phyloP scores from a whole-genome alignment of 1,140 invertebrate species.

The Paramacrobiotus metropolitanus region DNA sequence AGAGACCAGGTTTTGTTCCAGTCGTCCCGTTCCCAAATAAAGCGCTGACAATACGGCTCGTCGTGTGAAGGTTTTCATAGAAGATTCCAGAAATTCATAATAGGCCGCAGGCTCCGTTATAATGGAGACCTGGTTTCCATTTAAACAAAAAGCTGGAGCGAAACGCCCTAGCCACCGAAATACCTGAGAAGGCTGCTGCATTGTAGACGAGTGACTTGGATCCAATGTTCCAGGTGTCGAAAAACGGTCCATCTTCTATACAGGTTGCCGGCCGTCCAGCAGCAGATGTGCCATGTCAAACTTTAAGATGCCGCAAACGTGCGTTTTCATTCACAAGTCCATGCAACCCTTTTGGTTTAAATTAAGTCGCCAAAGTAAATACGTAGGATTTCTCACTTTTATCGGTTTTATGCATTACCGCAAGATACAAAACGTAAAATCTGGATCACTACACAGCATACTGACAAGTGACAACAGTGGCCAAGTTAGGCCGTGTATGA shows the following conservation, averaged over 20 bases:
- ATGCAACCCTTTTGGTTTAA: neutral
- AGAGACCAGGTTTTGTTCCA: conserved; percentile 52
- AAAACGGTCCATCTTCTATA: neutral
- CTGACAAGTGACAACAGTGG: no score
- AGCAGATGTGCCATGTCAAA: no score
- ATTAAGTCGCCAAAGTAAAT: neutral
- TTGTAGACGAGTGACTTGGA: neutral
- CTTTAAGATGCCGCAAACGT: no score
- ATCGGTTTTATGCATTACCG: no score
- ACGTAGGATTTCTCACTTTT: no score
- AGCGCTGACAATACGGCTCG: conserved; percentile 71
- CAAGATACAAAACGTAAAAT: no score
- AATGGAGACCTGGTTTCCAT: conserved; percentile 19
- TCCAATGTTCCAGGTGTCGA: neutral
- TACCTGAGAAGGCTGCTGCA: neutral
- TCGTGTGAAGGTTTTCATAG: conserved; percentile 14
- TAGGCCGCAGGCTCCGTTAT: conserved; percentile 21
- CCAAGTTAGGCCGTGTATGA: no score
- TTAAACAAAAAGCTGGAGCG: conserved; percentile 19
- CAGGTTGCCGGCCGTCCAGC: neutral
- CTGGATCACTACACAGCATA: no score
- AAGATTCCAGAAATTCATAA: conserved; percentile 18
- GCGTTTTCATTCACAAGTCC: neutral
- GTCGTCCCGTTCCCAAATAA: conserved; percentile 65
- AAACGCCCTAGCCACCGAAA: conserved; percentile 18